Percentiles rank a stretch among this genome's conserved stretches.
These are phyloP conservation scores for Casuarius casuarius DNA, from an alignment of 2,113 vertebrate genomes.

Conservation along the genomic window DNA sequence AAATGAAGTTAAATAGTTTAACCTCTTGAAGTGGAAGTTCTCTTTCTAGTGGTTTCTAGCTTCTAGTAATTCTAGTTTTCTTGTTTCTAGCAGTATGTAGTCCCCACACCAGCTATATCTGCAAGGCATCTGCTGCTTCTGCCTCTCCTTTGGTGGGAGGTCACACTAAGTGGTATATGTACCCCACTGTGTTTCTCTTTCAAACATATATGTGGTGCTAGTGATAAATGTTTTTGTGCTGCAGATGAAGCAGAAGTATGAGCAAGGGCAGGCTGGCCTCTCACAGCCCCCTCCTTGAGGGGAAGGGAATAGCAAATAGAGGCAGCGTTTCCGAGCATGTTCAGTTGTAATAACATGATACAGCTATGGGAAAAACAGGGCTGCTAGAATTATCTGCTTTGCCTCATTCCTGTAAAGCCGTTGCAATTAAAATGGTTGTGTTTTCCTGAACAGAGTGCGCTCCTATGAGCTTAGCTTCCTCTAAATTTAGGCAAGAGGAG, in stretches of 20 bases:
- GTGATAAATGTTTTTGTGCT: not conserved
- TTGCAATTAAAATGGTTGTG: slow-evolving; percentile 1
- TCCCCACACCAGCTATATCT: not conserved
- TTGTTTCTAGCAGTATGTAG: not conserved
- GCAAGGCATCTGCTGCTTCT: not conserved
- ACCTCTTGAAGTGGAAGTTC: not conserved
- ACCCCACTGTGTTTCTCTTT: not conserved
- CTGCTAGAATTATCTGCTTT: not conserved
- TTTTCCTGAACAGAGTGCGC: slow-evolving; percentile 44
- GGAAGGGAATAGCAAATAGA: not conserved
- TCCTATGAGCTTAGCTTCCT: slow-evolving; percentile 13
- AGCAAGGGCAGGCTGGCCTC: not conserved
- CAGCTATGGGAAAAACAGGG: not conserved
- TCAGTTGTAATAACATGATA: not conserved
- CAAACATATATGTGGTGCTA: not conserved
- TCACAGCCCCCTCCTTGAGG: not conserved
- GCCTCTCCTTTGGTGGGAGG: not conserved
- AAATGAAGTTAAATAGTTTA: not conserved
- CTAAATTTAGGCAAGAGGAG: not conserved
- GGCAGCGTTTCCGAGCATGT: not conserved
- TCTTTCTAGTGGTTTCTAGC: not conserved
- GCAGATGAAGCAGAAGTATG: not conserved
- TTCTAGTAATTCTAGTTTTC: not conserved
- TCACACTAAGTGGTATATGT: not conserved
- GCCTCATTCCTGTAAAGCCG: not conserved